phyloP scores from a whole-genome alignment of 2,113 vertebrate genomes.

The Trochalopteron elliotii region DNA sequence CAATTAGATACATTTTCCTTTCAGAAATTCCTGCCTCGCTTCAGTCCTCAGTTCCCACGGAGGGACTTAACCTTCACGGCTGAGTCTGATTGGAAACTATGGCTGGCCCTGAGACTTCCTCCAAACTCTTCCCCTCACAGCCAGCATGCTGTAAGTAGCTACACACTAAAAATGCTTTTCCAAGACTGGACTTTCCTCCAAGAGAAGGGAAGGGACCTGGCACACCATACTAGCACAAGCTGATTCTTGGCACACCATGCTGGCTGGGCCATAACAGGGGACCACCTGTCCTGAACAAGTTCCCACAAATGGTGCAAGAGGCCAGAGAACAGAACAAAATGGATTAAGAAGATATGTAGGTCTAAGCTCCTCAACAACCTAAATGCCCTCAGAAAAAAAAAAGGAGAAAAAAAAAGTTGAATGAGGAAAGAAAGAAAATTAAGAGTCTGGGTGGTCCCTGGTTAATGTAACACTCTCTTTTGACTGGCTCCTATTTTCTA shows the following conservation, averaged over 20 bases:
- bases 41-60: neutral
- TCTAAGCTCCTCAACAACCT: neutral
- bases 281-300: neutral
- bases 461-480: neutral
- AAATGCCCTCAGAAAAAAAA: accelerated
- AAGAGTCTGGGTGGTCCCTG: neutral
- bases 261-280: neutral
- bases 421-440: neutral
- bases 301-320: neutral
- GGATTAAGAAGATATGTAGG: neutral
- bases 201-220: neutral
- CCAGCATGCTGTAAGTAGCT: neutral
- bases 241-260: accelerated
- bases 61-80: accelerated
- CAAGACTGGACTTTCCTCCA: neutral
- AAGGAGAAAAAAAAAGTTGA: neutral
- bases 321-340: neutral
- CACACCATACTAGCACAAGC: accelerated
- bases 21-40: neutral
- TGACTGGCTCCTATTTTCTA: neutral
- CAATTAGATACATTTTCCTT: neutral
- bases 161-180: neutral
- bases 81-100: neutral
- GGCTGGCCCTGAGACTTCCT: accelerated
- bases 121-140: neutral